A percentile compares a stretch with the other conserved stretches of the same genome.
Evolutionary conservation across 2,113 vertebrate genomes (phyloP).

Genomic region (Setophaga petechia): DNA sequence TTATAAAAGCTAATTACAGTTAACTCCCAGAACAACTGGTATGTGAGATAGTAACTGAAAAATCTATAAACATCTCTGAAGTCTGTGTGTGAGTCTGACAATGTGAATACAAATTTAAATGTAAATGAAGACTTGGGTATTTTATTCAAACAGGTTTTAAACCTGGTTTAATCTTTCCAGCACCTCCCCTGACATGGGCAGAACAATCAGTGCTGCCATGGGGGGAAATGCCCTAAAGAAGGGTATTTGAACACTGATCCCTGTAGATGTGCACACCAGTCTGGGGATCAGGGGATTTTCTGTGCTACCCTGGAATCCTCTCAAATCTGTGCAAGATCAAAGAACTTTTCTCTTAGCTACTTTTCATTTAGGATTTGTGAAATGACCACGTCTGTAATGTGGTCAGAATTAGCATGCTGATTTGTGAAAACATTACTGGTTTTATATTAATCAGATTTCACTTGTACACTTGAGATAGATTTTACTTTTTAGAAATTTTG

Average conservation of each 20-base stretch:
- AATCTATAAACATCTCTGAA: background rate
- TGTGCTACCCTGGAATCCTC: background rate
- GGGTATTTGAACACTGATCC: background rate
- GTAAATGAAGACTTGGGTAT: background rate
- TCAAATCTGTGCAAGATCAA: background rate
- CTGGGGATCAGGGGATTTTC: background rate
- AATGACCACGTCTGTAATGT: background rate
- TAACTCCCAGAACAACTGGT: background rate
- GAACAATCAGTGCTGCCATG: background rate
- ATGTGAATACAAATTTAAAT: background rate
- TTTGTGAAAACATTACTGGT: background rate
- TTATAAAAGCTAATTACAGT: background rate
- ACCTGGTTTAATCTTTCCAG: background rate
- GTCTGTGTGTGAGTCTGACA: background rate
- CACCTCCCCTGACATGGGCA: background rate
- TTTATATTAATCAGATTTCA: background rate
- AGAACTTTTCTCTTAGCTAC: background rate
- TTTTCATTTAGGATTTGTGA: background rate
- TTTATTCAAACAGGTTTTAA: background rate
- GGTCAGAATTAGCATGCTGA: background rate
- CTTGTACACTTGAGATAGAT: background rate
- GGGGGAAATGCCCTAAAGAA: background rate
- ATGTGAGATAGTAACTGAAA: background rate
- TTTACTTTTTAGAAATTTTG: background rate
- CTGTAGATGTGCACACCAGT: background rate